A percentile compares a stretch with the other conserved stretches of the same genome.
These are phyloP conservation scores for Aricia artaxerxes DNA, from an alignment of 2,888 invertebrate genomes.

Conservation along the genomic window DNA sequence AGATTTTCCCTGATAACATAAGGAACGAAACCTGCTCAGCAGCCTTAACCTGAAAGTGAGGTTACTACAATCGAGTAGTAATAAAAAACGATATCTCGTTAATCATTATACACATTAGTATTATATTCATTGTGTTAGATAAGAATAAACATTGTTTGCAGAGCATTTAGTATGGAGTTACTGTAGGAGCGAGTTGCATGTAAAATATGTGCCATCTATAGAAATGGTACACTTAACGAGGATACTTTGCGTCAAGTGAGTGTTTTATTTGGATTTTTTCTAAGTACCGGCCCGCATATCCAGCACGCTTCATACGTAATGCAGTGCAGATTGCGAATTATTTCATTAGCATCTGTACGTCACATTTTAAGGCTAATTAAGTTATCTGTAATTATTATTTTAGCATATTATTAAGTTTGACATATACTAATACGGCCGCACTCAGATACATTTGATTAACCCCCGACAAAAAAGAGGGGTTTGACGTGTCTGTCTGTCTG, in stretches of 20 bases:
- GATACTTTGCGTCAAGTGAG: constrained; percentile 54
- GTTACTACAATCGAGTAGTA: not conserved
- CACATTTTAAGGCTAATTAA: not conserved
- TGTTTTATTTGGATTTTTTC: constrained; percentile 34
- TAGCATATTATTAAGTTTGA: not conserved
- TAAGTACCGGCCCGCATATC: not conserved
- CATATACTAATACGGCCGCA: too few species aligned
- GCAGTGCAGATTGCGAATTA: not conserved
- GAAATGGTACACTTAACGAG: constrained; percentile 53
- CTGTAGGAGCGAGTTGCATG: not conserved
- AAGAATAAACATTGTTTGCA: constrained; percentile 21
- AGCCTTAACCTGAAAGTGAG: not conserved
- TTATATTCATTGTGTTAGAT: not conserved
- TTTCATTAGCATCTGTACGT: not conserved
- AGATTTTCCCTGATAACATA: not conserved
- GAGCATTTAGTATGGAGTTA: not conserved
- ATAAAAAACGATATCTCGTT: not conserved
- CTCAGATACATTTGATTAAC: too few species aligned
- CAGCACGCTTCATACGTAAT: constrained; percentile 13
- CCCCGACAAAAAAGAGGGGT: too few species aligned
- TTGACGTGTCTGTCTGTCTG: too few species aligned
- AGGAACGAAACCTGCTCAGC: not conserved
- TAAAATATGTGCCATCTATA: constrained; percentile 30
- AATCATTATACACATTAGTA: not conserved
- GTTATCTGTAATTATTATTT: not conserved